These are phyloP conservation scores for Pteruthius melanotis DNA, from an alignment of 2,113 vertebrate genomes.

Conservation along the genomic window DNA sequence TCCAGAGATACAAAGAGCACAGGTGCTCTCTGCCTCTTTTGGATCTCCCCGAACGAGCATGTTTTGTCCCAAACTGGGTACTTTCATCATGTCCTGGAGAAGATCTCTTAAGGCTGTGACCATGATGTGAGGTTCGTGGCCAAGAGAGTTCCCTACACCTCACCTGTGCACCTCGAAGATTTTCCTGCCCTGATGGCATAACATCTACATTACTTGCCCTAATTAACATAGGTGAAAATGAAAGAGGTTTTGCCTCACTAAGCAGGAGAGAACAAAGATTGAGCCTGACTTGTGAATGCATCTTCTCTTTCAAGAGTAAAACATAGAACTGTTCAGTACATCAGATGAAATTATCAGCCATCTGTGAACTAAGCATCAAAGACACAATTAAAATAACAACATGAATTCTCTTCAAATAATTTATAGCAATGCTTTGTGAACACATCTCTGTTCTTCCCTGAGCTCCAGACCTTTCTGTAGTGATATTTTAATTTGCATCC, in stretches of 20 bases:
- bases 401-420: slow-evolving; percentile 19
- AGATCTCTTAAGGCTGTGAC: not conserved
- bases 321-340: not conserved
- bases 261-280: slow-evolving; percentile 9
- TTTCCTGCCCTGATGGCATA: not conserved
- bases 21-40: not conserved
- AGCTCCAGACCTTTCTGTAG: not conserved
- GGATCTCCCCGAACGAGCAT: not conserved
- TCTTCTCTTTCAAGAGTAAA: slow-evolving; percentile 25
- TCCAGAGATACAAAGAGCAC: not conserved
- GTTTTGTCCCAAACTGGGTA: not conserved
- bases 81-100: not conserved
- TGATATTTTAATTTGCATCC: slow-evolving; percentile 21
- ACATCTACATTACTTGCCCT: not conserved
- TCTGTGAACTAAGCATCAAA: slow-evolving; percentile 49
- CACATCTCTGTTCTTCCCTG: not conserved
- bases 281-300: not conserved
- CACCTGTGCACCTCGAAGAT: not conserved
- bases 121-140: fast-evolving
- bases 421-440: not conserved
- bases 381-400: slow-evolving; percentile 40
- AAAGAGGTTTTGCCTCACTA: slow-evolving; percentile 25
- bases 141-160: not conserved
- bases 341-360: slow-evolving; percentile 46
- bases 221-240: slow-evolving; percentile 47